phyloP scores from a whole-genome alignment of 2,888 invertebrate genomes.

The Diarsia rubi region DNA sequence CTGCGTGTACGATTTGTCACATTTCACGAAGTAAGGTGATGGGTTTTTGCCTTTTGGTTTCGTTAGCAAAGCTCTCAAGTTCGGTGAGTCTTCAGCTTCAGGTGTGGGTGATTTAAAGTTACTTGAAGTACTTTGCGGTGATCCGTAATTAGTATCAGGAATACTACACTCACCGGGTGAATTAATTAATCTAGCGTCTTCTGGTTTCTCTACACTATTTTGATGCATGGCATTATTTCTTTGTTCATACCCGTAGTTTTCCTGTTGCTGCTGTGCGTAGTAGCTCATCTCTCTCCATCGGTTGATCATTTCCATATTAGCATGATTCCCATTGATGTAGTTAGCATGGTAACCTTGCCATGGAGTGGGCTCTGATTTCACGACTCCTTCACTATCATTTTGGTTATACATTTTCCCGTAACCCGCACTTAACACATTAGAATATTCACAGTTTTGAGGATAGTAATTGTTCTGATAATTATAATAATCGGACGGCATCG shows the following conservation, averaged over 20 bases:
- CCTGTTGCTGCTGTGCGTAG: slow-evolving; percentile 79
- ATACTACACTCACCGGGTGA: slow-evolving; percentile 84
- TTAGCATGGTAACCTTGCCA: slow-evolving; percentile 81
- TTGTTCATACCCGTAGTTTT: slow-evolving; percentile 77
- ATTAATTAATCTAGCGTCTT: slow-evolving; percentile 78
- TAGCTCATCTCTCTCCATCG: slow-evolving; percentile 84
- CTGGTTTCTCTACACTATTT: slow-evolving; percentile 72
- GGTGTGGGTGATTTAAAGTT: slow-evolving; percentile 78
- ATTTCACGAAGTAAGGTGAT: slow-evolving; percentile 77
- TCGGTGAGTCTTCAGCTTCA: slow-evolving; percentile 88
- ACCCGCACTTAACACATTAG: slow-evolving; percentile 72
- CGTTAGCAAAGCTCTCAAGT: slow-evolving; percentile 91
- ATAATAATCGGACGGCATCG: slow-evolving; percentile 73
- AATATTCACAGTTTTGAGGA: slow-evolving; percentile 77
- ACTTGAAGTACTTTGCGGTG: slow-evolving; percentile 81
- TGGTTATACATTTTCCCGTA: slow-evolving; percentile 75
- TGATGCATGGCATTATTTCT: slow-evolving; percentile 71
- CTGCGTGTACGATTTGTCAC: slow-evolving; percentile 77
- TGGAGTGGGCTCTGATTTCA: slow-evolving; percentile 82
- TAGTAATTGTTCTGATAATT: slow-evolving; percentile 81
- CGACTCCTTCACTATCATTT: slow-evolving; percentile 70
- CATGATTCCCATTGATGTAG: slow-evolving; percentile 71
- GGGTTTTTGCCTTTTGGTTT: slow-evolving; percentile 77
- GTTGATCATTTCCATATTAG: slow-evolving; percentile 80
- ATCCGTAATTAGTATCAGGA: slow-evolving; percentile 83